Base-by-base conservation (phyloP, 1,140 invertebrate genomes). In the Drosophila bocqueti region DNA sequence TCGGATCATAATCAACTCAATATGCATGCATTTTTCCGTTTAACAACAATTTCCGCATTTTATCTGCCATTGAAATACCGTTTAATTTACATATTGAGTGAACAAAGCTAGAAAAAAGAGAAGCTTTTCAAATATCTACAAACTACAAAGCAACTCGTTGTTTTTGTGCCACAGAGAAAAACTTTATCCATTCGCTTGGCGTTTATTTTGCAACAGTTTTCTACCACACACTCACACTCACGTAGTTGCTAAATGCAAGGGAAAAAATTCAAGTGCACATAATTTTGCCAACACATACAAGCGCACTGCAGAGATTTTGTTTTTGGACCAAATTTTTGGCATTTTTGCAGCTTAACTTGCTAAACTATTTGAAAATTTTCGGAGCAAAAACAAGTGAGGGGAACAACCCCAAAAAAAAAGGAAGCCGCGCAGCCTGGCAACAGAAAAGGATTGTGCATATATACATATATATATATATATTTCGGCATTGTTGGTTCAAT, bases 331-430 rank as follows among this genome's bases (percentile, higher is more conserved):
- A 66, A 77, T 89, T 71, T 83, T 87, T 83, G 77, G 83, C 73
- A 87, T 89, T 81, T 83, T 83, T 78, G 84, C 76, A 89, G 86
- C 77, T 87, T 80, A 80, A 83, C 80, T 86, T 77, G 83, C 80
- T 80, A 84, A 87, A 87, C 83, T 89, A 84, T 87, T 87, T 89
- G 47, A 78, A 84, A 81, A 83, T 83, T 89, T 61, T 50, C 46
- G 61, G 67, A 79, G 79, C 64, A 71, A 71, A 36, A 55, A 31
- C 21, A 67, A 40, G 16, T 15, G 15, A 18, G 10, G 40, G 18
- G 21, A 40, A 47, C 49, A 47, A 45, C 46, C 34, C 34, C 34
- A 0, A 4, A 59, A 60, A 60, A 59, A 60, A 60, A 29, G 34
- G 24, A 58, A 55, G 54, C 55, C 26, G 26, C 18, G 49, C 43